Conservation (phyloP, 1,140 invertebrate genomes). For the Elysia chlorotica region DNA sequence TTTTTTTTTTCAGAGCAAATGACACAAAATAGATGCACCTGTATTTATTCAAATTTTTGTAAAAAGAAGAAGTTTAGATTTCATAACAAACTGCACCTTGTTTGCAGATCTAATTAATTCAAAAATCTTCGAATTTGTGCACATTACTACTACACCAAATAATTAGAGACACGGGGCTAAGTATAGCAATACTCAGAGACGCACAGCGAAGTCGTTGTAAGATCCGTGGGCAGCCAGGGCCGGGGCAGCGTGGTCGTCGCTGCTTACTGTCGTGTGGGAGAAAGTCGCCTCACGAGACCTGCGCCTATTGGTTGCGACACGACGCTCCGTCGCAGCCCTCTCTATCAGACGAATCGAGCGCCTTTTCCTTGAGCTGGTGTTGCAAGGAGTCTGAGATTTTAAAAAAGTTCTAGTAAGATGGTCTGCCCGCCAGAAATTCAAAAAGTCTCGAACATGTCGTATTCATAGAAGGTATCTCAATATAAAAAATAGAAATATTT, state of each 20-base stretch:
- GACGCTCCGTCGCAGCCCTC: conserved; percentile 14
- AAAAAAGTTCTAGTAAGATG: too few species aligned
- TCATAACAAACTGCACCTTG: neutral
- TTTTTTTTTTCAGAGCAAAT: too few species aligned
- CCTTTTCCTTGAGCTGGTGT: conserved; percentile 2
- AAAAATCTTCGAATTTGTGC: too few species aligned
- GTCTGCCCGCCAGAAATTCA: too few species aligned
- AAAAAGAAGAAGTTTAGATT: neutral
- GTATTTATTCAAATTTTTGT: neutral
- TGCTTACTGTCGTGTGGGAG: conserved; percentile 22
- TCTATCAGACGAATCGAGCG: conserved; percentile 13
- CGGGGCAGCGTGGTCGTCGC: conserved; percentile 1
- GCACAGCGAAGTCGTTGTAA: conserved; percentile 22
- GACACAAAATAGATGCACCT: neutral
- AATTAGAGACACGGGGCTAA: neutral
- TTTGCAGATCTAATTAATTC: too few species aligned
- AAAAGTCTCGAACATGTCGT: too few species aligned
- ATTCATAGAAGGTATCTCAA: neutral
- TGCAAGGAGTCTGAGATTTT: neutral
- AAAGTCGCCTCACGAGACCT: conserved; percentile 6
- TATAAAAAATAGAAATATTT: neutral
- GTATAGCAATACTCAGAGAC: neutral
- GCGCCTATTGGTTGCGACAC: neutral
- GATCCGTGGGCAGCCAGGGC: conserved; percentile 12
- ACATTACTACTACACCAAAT: too few species aligned